Base-by-base conservation (phyloP, 2,888 invertebrate genomes). In the Sphaerophoria taeniata region DNA sequence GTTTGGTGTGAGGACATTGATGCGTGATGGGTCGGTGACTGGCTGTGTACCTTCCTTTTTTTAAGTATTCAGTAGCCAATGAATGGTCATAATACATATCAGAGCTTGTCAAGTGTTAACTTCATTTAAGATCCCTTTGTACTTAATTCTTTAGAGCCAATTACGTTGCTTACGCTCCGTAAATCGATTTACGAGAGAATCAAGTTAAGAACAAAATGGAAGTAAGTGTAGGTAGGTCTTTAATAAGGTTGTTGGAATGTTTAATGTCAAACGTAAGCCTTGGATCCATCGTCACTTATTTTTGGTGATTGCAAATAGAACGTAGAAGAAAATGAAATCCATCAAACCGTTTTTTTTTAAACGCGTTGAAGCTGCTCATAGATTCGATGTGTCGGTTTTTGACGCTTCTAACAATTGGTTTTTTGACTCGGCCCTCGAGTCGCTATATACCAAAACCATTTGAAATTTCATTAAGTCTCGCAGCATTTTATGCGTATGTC, bases 71-170 rank as follows among this genome's bases (percentile, higher is more conserved):
- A 65, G 39, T 70, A 47, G 70, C 83, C 83, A 73, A 74, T 83
- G 78, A 63, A 71, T 71, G 65, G 70, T 33, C 70, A 69, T 47
- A 49, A 24, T 55, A n/a, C 39, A 67, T 49, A 51, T 51, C 65
- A 49, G 49, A 70, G 60, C 56, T 74, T 71, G 74, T 84, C 79
- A 65, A 75, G 74, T 84, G 74, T 60, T 79, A 84, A 84, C 79
- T 83, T 83, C 79, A 79, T 79, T 83, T 78, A 63, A 56, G 34
- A 49, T 6, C 12, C 63, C 33, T 12, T 14, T 65, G 43, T 70
- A 11, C 31, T 45, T 33, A 24, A 36, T 63, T 63, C 79, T 67
- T 75, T 60, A 61, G n/a, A 75, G 6, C 75, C 83, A 84, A 84
- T 84, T 84, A 84, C 75, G 75, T 79, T 55, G 71, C 70, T 75